Evolutionary conservation across 2,113 vertebrate species (phyloP), one percentile per base, ranked within the genome.

Genomic region (Barnardius zonarius): DNA sequence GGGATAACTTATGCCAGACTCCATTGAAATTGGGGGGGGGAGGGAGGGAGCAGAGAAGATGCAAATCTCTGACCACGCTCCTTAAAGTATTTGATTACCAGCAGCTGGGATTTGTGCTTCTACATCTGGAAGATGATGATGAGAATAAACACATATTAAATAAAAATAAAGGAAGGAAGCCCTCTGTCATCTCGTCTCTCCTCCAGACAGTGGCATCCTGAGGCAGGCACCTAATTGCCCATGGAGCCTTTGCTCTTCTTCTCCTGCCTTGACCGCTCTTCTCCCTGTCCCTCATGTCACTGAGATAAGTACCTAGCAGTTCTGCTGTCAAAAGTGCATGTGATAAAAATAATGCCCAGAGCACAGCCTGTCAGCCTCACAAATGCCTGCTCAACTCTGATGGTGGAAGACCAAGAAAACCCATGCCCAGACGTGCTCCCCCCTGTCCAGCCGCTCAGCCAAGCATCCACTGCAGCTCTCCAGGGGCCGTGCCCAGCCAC

Each of bases 331-430:
- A 68, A 95, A 79, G 37, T 0, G 0, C 64, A 33, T 39, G 48
- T 57, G 93, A 77, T 46, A 64, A 84, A 96, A 92, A 91, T 87
- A 93, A 82, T 39, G 70, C 70, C 80, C 85, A 88, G 46, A 82
- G 75, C 7, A 3, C 69, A 78, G 49, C 48, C 78, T 91, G 81
- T 88, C 92, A 86, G 61, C 33, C 57, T 67, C 41, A 67, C 39
- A 46, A 87, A 54, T 2, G 73, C 87, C 74, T 68, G 57, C 44
- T 33, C 6, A 2, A 49, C 57, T 74, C 41, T 74, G 49, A 75
- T 46, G 55, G 66, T 3, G 2, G 37, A 87, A 7, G 27, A 81
- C 41, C 73, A 35, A 17, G 20, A 87, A 75, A 64, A 15, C n/a
- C n/a, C 30, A 2, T 6, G 10, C 79, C 51, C 2, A 7, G 17